Evolutionary conservation across 2,888 invertebrate species (phyloP), one percentile per base, ranked within the genome.

Genomic region (Agriopis leucophaearia): DNA sequence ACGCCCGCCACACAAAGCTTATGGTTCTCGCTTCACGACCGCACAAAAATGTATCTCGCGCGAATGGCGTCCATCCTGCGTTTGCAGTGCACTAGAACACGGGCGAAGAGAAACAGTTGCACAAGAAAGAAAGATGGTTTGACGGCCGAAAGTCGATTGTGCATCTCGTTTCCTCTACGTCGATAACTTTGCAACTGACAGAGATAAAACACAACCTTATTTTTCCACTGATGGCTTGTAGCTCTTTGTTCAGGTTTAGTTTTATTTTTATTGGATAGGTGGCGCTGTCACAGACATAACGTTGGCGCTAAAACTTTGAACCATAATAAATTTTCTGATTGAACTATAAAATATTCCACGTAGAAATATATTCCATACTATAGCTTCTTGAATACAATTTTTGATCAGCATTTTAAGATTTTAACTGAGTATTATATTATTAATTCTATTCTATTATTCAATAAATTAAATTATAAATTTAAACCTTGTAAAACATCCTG

Each of bases 1-100:
- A 84, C 87, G 80, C 82, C 83, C 85, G 85, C 81, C 84, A 84
- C 86, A 75, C 76, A 83, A 84, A 85, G 79, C 85, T 81, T 81
- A 79, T 75, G 75, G 80, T 78, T 81, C 71, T 85, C 87, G 86
- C 86, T 88, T 85, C 81, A 82, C 83, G 81, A 88, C 86, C 87
- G 87, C 83, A 81, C 78, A 80, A 83, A 86, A 87, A 90, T 86
- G 87, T 93, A 92, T 88, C 87, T 93, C 85, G 88, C 90, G 83
- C 88, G 92, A 93, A 94, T 93, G 92, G 94, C 93, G 94, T 93
- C 94, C 94, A 94, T 94, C 90, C 92, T 93, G 90, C 91, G 89
- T 89, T 93, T 88, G 88, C 90, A 92, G 89, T 88, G 88, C 91
- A 93, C 90, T 90, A 90, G 92, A 89, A 91, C 90, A 92, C 91